Evolutionary conservation across 2,797 vertebrate species (phyloP).

Genomic region (Neopelma chrysocephalum): DNA sequence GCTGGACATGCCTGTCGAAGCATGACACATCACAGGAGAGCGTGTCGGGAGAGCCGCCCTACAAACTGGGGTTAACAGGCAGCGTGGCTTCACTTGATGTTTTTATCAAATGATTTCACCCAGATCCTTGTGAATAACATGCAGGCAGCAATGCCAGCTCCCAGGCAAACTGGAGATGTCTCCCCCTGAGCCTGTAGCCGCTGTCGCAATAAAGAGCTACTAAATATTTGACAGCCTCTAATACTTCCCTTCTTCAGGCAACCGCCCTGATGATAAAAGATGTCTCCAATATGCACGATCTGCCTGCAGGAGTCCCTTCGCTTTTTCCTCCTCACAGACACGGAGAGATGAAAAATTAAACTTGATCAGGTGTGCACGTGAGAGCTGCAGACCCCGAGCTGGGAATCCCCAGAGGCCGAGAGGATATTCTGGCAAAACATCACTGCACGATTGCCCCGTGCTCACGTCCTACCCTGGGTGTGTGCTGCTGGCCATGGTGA

Average conservation of each 20-base stretch:
- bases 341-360: neutral
- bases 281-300: neutral
- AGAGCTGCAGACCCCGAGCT: neutral
- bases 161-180: neutral
- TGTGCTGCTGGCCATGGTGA: neutral
- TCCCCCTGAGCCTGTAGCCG: neutral
- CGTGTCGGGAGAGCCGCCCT: neutral
- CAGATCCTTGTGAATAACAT: neutral
- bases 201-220: constrained; percentile 22
- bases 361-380: neutral
- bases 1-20: neutral
- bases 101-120: constrained; percentile 26
- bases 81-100: neutral
- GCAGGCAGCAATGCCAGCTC: neutral
- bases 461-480: neutral
- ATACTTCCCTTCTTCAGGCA: neutral
- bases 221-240: constrained; percentile 6
- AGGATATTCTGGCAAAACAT: neutral
- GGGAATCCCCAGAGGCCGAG: neutral
- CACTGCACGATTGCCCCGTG: neutral
- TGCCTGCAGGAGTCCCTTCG: constrained; percentile 18
- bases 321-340: neutral
- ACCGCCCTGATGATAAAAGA: neutral
- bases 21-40: neutral
- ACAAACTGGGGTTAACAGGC: neutral